Evolutionary conservation across 2,888 invertebrate species (phyloP).

Genomic region (Micropterix aruncella): DNA sequence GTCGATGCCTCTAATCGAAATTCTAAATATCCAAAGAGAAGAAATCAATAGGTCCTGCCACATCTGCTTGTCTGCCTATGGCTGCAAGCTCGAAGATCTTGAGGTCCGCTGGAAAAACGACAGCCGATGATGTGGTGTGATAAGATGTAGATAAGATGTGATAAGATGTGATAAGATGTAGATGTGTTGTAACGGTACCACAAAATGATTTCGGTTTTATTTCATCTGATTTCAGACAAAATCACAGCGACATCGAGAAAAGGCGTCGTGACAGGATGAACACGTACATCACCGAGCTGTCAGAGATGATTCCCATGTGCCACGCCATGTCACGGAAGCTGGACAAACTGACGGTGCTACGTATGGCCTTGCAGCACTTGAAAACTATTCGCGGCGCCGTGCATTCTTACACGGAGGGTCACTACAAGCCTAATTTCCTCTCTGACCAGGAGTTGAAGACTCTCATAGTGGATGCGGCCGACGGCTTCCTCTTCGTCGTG

Average conservation of each 20-base stretch:
- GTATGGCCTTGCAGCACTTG: conserved; percentile 90
- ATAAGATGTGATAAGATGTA: too few species aligned
- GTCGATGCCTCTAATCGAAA: too few species aligned
- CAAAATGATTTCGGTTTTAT: too few species aligned
- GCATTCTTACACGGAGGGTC: conserved; percentile 58
- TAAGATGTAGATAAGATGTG: too few species aligned
- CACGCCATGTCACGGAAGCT: conserved; percentile 84
- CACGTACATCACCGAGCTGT: conserved; percentile 81
- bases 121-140: too few species aligned
- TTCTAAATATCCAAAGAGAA: too few species aligned
- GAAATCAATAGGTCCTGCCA: too few species aligned
- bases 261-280: conserved; percentile 93
- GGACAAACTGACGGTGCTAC: conserved; percentile 79
- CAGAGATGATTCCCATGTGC: conserved; percentile 88
- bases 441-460: conserved; percentile 79
- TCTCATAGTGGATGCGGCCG: conserved; percentile 73
- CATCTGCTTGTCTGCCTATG: too few species aligned
- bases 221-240: conserved; percentile 79
- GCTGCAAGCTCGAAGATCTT: too few species aligned
- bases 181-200: too few species aligned
- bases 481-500: conserved; percentile 84
- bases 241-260: conserved; percentile 95
- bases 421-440: conserved; percentile 67
- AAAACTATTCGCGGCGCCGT: conserved; percentile 60
- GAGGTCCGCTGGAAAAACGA: too few species aligned